Evolutionary conservation across 2,797 vertebrate genomes (phyloP).

Genomic region (Syncerus caffer): DNA sequence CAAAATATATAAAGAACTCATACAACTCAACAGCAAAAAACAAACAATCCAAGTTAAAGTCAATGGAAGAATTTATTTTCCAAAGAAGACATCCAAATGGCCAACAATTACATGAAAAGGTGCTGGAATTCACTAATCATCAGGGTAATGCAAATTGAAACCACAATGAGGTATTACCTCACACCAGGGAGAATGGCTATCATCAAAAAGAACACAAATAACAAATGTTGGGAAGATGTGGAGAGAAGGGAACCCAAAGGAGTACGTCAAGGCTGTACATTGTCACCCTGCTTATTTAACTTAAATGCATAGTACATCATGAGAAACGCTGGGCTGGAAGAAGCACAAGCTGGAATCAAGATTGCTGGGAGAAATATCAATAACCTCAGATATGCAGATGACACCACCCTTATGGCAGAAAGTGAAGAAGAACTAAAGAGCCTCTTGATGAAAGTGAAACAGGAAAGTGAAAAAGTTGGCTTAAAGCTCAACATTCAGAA

Average conservation of each 20-base stretch:
- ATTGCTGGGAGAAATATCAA: too few species aligned
- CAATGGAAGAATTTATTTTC: neutral
- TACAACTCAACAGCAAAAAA: neutral
- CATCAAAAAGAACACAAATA: neutral
- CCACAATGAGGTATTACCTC: neutral
- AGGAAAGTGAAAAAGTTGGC: too few species aligned
- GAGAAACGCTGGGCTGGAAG: too few species aligned
- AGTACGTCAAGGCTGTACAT: too few species aligned
- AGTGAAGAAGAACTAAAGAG: too few species aligned
- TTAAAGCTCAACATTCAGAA: too few species aligned
- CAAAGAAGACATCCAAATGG: neutral
- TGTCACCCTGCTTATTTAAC: too few species aligned
- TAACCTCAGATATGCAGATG: too few species aligned
- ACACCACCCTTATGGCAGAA: too few species aligned
- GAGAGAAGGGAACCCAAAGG: neutral
- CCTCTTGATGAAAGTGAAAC: too few species aligned
- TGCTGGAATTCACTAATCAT: neutral
- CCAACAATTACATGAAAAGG: neutral
- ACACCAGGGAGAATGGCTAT: neutral
- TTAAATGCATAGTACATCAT: too few species aligned
- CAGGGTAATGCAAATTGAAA: neutral
- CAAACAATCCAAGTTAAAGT: neutral
- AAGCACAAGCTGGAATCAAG: too few species aligned
- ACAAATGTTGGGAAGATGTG: neutral
- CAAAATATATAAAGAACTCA: neutral